Percentiles rank a stretch among this genome's conserved stretches.
phyloP scores from a whole-genome alignment of 2,113 vertebrate genomes.

The Hirundichthys speculiger region DNA sequence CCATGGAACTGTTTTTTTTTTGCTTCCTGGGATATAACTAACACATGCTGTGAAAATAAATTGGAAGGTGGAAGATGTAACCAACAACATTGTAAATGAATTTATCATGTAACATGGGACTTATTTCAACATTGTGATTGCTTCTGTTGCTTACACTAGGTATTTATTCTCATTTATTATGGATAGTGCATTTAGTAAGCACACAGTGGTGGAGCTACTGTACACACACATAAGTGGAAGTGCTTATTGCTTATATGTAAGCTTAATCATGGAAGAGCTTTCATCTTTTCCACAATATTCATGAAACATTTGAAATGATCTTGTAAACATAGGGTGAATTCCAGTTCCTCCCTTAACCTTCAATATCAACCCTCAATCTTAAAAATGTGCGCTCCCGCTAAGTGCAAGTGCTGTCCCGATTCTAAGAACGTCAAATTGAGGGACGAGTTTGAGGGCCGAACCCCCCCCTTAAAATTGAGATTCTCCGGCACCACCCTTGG shows the following conservation, averaged over 20 bases:
- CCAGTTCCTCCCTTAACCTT: too few relatives aligned
- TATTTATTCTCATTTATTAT: slow-evolving; percentile 3
- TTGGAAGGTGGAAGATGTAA: not conserved
- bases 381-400: too few relatives aligned
- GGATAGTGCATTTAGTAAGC: slow-evolving; percentile 2
- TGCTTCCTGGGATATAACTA: slow-evolving; percentile 1
- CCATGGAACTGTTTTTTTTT: slow-evolving; percentile 8
- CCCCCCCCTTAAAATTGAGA: too few relatives aligned
- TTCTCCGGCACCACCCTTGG: too few relatives aligned
- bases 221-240: not conserved
- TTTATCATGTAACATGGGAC: not conserved
- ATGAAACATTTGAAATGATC: not conserved
- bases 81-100: too few relatives aligned
- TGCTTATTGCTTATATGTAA: not conserved
- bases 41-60: slow-evolving; percentile 29
- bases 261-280: not conserved
- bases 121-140: not conserved
- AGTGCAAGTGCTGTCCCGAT: too few relatives aligned
- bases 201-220: not conserved
- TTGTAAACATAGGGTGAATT: slow-evolving; percentile 1
- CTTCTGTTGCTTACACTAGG: not conserved
- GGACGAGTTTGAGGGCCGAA: too few relatives aligned
- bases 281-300: slow-evolving; percentile 12
- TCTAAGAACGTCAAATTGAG: too few relatives aligned
- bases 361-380: too few relatives aligned